These are phyloP conservation scores for Magallana angulata DNA, from an alignment of 1,140 invertebrate genomes.

Conservation along the genomic window DNA sequence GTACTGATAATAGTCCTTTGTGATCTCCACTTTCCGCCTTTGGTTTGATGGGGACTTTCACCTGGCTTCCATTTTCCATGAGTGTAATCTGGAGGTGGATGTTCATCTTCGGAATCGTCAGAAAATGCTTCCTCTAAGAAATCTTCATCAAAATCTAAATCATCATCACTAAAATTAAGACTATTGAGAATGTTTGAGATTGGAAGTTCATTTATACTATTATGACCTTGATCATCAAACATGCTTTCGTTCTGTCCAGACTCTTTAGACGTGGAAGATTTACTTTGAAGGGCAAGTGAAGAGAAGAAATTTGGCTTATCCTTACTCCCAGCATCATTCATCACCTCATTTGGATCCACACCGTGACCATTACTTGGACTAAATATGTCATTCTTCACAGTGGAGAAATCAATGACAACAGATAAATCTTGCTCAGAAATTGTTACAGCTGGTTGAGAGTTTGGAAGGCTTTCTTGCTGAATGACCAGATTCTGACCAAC, in stretches of 20 bases:
- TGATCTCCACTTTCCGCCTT: conserved; percentile 37
- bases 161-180: conserved; percentile 74
- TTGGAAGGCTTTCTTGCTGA: conserved; percentile 11
- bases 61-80: conserved; percentile 88
- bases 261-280: conserved; percentile 71
- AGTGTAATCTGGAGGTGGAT: conserved; percentile 83
- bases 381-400: conserved; percentile 35
- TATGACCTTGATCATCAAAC: conserved; percentile 42
- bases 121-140: conserved; percentile 62
- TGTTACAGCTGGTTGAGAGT: not conserved
- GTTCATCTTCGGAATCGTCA: conserved; percentile 69
- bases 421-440: not conserved
- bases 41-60: conserved; percentile 58
- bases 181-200: conserved; percentile 74
- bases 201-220: conserved; percentile 59
- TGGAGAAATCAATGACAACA: conserved; percentile 22
- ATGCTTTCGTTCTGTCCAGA: conserved; percentile 23
- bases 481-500: not conserved
- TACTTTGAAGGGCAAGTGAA: conserved; percentile 90
- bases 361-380: conserved; percentile 55
- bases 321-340: conserved; percentile 29
- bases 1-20: conserved; percentile 35
- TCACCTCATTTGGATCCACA: conserved; percentile 59
- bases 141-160: conserved; percentile 67
- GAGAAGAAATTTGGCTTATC: conserved; percentile 88